These are phyloP conservation scores for Samia ricini DNA, from an alignment of 1,140 invertebrate genomes.

Conservation along the genomic window DNA sequence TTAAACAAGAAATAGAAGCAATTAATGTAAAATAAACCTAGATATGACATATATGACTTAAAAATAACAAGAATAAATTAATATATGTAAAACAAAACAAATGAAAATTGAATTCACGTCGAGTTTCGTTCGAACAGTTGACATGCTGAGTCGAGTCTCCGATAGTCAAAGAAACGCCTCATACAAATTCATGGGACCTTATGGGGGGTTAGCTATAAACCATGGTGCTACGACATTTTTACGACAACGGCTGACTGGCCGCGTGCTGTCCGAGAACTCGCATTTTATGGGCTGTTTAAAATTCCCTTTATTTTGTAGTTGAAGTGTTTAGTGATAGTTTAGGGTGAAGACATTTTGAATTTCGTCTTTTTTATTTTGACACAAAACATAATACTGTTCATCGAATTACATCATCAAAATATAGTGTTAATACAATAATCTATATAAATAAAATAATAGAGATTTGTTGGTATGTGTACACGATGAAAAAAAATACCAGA, in stretches of 20 bases:
- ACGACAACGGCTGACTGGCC: constrained; percentile 31
- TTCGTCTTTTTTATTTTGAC: background rate
- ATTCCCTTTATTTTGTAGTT: constrained; percentile 32
- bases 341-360: background rate
- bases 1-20: too few species aligned
- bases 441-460: too few species aligned
- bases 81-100: background rate
- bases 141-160: background rate
- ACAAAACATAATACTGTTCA: background rate
- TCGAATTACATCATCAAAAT: background rate
- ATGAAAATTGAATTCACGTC: background rate
- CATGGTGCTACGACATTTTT: constrained; percentile 38
- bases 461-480: too few species aligned
- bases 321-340: constrained; percentile 27
- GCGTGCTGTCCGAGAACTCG: constrained; percentile 21
- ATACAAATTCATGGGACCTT: constrained; percentile 17
- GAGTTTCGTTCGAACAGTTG: background rate
- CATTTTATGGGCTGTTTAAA: constrained; percentile 47
- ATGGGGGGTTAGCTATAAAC: constrained; percentile 33
- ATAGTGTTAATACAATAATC: too few species aligned
- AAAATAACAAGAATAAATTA: background rate
- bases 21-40: too few species aligned
- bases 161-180: constrained; percentile 5
- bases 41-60: too few species aligned
- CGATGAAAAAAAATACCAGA: too few species aligned